Conservation (phyloP, 2,113 vertebrate species). For the Ctenomys sociabilis region DNA sequence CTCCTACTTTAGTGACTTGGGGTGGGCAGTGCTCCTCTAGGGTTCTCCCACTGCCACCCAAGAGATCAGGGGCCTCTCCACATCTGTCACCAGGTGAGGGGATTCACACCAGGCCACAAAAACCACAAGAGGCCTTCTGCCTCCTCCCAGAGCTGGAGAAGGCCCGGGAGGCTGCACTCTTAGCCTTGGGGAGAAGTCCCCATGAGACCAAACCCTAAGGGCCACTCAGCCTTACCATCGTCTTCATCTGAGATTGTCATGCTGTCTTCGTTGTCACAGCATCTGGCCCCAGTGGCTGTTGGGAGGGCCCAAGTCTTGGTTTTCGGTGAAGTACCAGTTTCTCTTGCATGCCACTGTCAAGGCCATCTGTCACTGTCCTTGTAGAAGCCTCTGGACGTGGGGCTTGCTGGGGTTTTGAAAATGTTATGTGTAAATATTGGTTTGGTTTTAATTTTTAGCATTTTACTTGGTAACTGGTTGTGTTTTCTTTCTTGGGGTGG, state of each 20-base stretch:
- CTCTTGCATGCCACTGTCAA: conserved; percentile 74
- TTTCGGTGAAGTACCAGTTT: conserved; percentile 55
- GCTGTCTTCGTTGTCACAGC: conserved; percentile 14
- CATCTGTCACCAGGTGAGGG: conserved; percentile 39
- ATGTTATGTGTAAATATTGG: conserved; percentile 86
- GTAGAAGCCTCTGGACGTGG: conserved; percentile 45
- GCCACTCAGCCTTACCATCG: conserved; percentile 68
- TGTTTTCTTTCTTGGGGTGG: conserved; percentile 74
- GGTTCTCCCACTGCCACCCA: neutral
- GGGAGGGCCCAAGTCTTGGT: conserved; percentile 46
- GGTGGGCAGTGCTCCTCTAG: neutral
- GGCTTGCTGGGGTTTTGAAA: conserved; percentile 61
- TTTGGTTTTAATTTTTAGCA: conserved; percentile 82
- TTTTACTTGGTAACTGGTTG: conserved; percentile 83
- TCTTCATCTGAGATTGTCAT: conserved; percentile 68
- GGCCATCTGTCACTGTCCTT: conserved; percentile 46
- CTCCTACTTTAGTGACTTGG: neutral
- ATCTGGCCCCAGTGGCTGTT: neutral
- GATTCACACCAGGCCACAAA: conserved; percentile 63
- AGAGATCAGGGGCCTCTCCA: conserved; percentile 28
- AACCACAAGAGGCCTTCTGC: conserved; percentile 75
- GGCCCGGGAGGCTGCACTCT: neutral
- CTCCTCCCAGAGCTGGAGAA: conserved; percentile 52
- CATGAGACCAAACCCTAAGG: neutral
- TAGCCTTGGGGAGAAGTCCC: conserved; percentile 58